phyloP scores from a whole-genome alignment of 2,113 vertebrate species.

The Tragelaphus scriptus region DNA sequence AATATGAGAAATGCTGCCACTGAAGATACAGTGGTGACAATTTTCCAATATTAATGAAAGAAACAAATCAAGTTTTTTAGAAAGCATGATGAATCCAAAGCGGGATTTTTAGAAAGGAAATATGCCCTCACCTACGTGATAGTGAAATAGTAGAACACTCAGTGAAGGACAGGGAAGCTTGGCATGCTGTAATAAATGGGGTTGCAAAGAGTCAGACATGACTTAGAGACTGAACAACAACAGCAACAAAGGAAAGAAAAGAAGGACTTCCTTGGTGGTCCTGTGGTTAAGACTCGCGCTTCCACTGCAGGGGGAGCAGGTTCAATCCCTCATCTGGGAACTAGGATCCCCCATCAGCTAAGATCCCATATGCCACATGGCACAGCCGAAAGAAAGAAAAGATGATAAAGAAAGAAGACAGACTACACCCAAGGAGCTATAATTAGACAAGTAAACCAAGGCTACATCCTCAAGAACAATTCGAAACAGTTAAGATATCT shows the following conservation, averaged over 20 bases:
- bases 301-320: neutral
- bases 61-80: neutral
- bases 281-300: neutral
- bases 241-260: neutral
- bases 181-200: neutral
- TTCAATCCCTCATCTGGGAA: neutral
- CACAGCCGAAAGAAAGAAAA: neutral
- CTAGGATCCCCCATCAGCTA: neutral
- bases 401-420: neutral
- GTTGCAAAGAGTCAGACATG: neutral
- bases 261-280: neutral
- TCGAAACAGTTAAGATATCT: neutral
- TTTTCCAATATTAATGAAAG: neutral
- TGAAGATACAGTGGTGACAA: neutral
- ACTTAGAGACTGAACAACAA: neutral
- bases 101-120: neutral
- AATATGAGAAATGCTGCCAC: neutral
- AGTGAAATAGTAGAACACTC: neutral
- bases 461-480: neutral
- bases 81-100: neutral
- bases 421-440: neutral
- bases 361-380: neutral
- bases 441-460: neutral
- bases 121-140: neutral
- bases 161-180: neutral